Conservation (phyloP, 2,113 vertebrate species). For the Prinia subflava region DNA sequence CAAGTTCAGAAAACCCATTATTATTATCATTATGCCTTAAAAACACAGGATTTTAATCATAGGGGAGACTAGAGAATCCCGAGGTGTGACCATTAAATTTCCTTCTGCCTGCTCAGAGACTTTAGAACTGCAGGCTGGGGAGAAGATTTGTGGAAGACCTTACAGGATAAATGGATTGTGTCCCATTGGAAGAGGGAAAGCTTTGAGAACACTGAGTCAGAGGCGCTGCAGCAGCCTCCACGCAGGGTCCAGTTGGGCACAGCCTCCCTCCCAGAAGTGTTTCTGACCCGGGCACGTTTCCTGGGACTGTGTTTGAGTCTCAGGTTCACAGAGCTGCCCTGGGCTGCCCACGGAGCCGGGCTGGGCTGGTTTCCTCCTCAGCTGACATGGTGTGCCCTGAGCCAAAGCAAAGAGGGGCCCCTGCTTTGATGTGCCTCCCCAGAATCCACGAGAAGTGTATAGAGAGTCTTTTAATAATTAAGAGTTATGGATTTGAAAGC, state of each 20-base stretch:
- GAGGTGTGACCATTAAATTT: neutral
- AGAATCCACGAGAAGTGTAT: slow-evolving; percentile 16
- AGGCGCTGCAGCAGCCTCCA: neutral
- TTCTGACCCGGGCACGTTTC: neutral
- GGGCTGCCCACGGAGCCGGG: neutral
- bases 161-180: neutral
- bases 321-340: neutral
- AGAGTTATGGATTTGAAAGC: slow-evolving; percentile 61
- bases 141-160: neutral
- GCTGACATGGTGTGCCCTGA: neutral
- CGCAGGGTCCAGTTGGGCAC: neutral
- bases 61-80: neutral
- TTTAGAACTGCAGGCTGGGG: neutral
- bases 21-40: neutral
- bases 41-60: neutral
- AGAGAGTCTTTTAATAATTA: slow-evolving; percentile 39
- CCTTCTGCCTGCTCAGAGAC: neutral
- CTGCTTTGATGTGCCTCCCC: neutral
- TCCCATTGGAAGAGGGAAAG: neutral
- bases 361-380: neutral
- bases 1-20: neutral
- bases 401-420: slow-evolving; percentile 29
- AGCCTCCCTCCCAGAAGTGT: neutral
- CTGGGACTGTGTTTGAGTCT: neutral
- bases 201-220: neutral